Conservation (phyloP, 23 tunicate genomes). For the Phallusia fumigata region DNA sequence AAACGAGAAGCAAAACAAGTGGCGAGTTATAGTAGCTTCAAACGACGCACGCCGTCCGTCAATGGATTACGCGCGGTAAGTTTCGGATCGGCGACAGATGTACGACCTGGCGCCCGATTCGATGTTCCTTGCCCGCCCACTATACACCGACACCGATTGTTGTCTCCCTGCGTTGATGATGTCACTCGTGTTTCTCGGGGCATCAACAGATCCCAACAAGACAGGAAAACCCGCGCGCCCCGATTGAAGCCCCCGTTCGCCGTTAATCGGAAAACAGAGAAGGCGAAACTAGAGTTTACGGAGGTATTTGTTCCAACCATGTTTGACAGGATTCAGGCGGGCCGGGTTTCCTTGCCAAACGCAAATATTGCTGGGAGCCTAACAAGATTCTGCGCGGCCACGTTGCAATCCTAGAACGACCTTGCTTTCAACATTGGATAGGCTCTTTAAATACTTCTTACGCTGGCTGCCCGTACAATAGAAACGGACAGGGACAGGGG, state of each 20-base stretch:
- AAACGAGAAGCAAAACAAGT: neutral
- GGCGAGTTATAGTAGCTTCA: conserved; percentile 3
- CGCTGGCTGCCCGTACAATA: neutral
- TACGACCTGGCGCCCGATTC: conserved; percentile 4
- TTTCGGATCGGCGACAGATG: neutral
- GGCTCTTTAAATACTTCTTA: neutral
- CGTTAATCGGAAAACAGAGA: neutral
- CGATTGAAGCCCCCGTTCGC: neutral
- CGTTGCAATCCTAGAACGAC: neutral
- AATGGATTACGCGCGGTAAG: neutral
- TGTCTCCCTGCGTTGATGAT: conserved; percentile 1
- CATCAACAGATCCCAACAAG: neutral
- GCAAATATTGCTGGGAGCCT: neutral
- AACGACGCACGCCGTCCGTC: neutral
- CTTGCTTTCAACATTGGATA: neutral
- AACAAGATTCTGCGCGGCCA: neutral
- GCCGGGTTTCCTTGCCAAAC: neutral
- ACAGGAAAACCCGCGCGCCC: neutral
- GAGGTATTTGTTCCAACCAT: neutral
- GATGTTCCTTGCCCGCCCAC: neutral
- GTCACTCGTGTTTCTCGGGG: conserved; percentile 1
- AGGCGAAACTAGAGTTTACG: neutral
- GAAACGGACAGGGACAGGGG: no score
- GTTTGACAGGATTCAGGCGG: no score
- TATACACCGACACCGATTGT: neutral